These are phyloP conservation scores for Ditylenchus dipsaci DNA, from an alignment of 1,140 invertebrate genomes.

Conservation along the genomic window DNA sequence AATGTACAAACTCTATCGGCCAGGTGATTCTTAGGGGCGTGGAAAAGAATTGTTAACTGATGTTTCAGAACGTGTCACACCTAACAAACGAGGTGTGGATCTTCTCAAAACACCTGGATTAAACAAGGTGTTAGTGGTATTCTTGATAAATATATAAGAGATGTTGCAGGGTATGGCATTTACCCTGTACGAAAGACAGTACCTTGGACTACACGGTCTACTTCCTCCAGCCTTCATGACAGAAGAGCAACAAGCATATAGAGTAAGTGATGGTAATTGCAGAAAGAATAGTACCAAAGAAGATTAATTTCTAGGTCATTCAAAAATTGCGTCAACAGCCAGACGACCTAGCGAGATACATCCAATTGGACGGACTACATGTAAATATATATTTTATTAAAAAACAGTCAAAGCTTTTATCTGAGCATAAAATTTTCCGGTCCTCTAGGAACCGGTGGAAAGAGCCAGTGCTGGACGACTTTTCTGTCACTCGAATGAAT, in stretches of 20 bases:
- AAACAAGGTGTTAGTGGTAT: constrained; percentile 43
- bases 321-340: constrained; percentile 79
- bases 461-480: no score
- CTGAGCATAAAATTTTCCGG: no score
- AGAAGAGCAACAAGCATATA: constrained; percentile 80
- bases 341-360: constrained; percentile 64
- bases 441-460: no score
- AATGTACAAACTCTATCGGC: constrained; percentile 40
- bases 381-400: constrained; percentile 6
- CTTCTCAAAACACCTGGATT: constrained; percentile 49
- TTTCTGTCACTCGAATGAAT: no score
- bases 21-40: not conserved
- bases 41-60: no score
- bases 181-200: constrained; percentile 80
- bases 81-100: constrained; percentile 53
- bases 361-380: constrained; percentile 42
- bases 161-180: constrained; percentile 77
- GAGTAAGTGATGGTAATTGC: no score
- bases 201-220: constrained; percentile 85
- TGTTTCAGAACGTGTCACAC: constrained; percentile 45
- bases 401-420: not conserved
- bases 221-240: constrained; percentile 85
- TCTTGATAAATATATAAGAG: constrained; percentile 1
- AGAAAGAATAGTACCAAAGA: no score
- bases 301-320: constrained; percentile 62